These are phyloP conservation scores for Aspidoscelis tigris DNA, from an alignment of 2,113 vertebrate genomes.

Conservation along the genomic window DNA sequence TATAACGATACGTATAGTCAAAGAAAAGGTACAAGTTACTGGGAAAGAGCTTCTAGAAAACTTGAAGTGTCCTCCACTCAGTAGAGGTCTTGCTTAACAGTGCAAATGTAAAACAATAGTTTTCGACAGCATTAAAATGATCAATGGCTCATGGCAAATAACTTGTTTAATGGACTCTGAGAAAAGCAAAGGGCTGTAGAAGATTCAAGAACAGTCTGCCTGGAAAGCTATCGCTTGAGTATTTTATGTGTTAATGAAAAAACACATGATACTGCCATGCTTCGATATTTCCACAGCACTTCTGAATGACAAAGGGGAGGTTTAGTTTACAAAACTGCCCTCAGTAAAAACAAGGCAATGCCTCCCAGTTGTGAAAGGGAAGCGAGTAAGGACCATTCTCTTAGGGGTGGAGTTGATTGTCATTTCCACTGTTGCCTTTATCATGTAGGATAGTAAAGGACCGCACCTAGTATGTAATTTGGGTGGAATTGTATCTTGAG, in stretches of 20 bases:
- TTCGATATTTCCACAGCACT: not conserved
- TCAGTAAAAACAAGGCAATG: not conserved
- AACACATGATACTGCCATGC: not conserved
- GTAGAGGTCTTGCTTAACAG: fast-evolving
- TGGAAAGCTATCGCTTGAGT: too few relatives aligned
- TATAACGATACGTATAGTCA: not conserved
- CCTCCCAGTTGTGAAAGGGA: not conserved
- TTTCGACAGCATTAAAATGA: slow-evolving; percentile 16
- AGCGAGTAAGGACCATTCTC: not conserved
- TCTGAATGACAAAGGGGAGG: not conserved
- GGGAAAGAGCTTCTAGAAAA: not conserved
- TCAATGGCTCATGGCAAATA: not conserved
- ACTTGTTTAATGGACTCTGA: slow-evolving; percentile 6
- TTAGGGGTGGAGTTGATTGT: not conserved
- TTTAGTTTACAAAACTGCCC: too few relatives aligned
- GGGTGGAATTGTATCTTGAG: too few relatives aligned
- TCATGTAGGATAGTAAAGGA: not conserved
- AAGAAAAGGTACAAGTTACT: not conserved
- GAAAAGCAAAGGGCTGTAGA: not conserved
- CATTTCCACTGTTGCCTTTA: not conserved
- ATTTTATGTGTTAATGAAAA: too few relatives aligned
- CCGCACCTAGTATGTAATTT: too few relatives aligned
- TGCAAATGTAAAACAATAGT: not conserved
- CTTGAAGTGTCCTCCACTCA: not conserved
- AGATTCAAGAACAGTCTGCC: not conserved